These are phyloP conservation scores for Numida meleagris DNA, from an alignment of 2,113 vertebrate species.

Conservation along the genomic window DNA sequence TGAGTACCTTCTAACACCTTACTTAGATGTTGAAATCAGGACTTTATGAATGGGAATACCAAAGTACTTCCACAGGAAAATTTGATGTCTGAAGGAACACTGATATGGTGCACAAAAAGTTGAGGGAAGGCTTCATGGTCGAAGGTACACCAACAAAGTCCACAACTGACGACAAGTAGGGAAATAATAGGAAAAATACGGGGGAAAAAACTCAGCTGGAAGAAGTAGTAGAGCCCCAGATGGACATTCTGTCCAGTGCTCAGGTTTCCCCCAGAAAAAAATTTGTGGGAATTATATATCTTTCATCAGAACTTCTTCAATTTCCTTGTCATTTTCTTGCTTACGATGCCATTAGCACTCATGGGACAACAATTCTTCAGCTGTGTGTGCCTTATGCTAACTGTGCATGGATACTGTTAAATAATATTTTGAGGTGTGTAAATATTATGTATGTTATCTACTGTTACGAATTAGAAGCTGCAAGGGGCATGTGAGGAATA, in stretches of 20 bases:
- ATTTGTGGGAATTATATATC: not conserved
- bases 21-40: not conserved
- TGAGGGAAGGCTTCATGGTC: not conserved
- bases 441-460: not conserved
- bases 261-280: not conserved
- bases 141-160: not conserved
- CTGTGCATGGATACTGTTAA: not conserved
- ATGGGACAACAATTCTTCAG: not conserved
- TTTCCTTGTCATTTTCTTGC: not conserved
- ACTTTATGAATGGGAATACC: not conserved
- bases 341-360: fast-evolving
- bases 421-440: not conserved
- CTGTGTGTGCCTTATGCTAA: not conserved
- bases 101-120: not conserved
- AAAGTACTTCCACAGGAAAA: not conserved
- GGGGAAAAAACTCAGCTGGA: not conserved
- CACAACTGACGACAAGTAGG: not conserved
- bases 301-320: not conserved
- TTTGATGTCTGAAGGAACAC: not conserved
- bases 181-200: not conserved
- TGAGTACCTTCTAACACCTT: too few relatives aligned
- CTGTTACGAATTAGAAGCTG: not conserved
- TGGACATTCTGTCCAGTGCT: not conserved
- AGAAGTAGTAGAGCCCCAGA: not conserved
- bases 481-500: not conserved